Evolutionary conservation across 2,113 vertebrate species (phyloP).

Genomic region (Argyrosomus japonicus): DNA sequence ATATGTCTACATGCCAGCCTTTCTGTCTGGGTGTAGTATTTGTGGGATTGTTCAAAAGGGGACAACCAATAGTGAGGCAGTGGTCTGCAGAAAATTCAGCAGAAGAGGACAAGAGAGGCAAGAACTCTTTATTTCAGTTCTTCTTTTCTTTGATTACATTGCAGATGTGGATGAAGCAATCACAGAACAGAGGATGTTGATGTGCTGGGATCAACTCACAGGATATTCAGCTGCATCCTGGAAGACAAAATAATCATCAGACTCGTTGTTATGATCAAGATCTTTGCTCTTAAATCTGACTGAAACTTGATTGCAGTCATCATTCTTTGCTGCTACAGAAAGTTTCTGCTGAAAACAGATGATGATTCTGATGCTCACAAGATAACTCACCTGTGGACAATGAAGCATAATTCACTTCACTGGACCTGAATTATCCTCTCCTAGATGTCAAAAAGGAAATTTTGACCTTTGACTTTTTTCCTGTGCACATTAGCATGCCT

Average conservation of each 20-base stretch:
- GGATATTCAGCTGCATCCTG: conserved; percentile 8
- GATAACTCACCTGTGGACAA: conserved; percentile 9
- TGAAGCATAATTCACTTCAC: not conserved
- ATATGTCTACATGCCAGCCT: not conserved
- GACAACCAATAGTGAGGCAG: not conserved
- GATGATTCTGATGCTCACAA: not conserved
- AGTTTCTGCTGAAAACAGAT: not conserved
- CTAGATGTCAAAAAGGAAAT: not conserved
- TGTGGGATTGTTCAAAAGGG: not conserved
- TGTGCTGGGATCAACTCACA: not conserved
- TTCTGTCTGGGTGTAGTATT: not conserved
- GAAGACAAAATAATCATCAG: not conserved
- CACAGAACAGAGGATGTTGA: not conserved
- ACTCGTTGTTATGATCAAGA: not conserved
- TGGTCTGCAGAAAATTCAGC: not conserved
- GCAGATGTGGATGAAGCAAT: not conserved
- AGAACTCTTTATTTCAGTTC: not conserved
- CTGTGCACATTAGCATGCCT: not conserved
- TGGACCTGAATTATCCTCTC: not conserved
- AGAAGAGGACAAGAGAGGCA: not conserved
- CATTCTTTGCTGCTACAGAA: not conserved
- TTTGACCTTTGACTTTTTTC: conserved; percentile 3
- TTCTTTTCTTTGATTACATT: not conserved
- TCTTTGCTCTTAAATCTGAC: conserved; percentile 6
- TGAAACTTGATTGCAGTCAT: conserved; percentile 1